phyloP scores from a whole-genome alignment of 2,113 vertebrate species.

The Gymnobelideus leadbeateri region DNA sequence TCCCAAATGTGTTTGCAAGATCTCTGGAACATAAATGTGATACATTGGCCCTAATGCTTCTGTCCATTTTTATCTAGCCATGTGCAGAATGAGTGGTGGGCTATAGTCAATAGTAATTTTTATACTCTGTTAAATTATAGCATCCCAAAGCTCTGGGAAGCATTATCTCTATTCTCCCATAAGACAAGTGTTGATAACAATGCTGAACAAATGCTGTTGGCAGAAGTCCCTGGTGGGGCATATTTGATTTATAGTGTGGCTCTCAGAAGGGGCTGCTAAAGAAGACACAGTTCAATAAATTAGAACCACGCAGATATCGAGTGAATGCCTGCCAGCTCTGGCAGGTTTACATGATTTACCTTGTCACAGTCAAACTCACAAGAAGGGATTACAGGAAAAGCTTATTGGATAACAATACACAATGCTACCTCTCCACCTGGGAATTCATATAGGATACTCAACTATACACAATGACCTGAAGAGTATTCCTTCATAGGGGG shows the following conservation, averaged over 20 bases:
- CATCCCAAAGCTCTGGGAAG: constrained; percentile 34
- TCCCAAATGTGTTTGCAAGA: background rate
- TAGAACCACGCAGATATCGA: constrained; percentile 40
- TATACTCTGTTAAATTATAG: constrained; percentile 50
- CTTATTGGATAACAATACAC: background rate
- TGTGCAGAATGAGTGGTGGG: background rate
- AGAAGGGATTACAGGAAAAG: constrained; percentile 53
- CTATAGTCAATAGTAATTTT: constrained; percentile 22
- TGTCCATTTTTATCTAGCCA: background rate
- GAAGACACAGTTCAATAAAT: constrained; percentile 70
- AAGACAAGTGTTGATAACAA: constrained; percentile 48
- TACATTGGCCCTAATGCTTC: background rate
- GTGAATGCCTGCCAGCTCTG: constrained; percentile 14
- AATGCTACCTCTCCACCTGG: background rate
- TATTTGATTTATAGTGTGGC: constrained; percentile 56
- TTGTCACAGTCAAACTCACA: constrained; percentile 32
- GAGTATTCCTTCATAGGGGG: background rate
- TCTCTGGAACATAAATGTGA: background rate
- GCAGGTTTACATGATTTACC: constrained; percentile 49
- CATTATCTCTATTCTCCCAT: constrained; percentile 48
- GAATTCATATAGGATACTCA: constrained; percentile 30
- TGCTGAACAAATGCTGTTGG: constrained; percentile 51
- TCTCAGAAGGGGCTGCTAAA: constrained; percentile 27
- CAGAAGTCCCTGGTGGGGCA: constrained; percentile 20
- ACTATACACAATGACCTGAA: constrained; percentile 16